These are phyloP conservation scores for Chrysotoxum bicinctum DNA, from an alignment of 2,888 invertebrate species.

Conservation along the genomic window DNA sequence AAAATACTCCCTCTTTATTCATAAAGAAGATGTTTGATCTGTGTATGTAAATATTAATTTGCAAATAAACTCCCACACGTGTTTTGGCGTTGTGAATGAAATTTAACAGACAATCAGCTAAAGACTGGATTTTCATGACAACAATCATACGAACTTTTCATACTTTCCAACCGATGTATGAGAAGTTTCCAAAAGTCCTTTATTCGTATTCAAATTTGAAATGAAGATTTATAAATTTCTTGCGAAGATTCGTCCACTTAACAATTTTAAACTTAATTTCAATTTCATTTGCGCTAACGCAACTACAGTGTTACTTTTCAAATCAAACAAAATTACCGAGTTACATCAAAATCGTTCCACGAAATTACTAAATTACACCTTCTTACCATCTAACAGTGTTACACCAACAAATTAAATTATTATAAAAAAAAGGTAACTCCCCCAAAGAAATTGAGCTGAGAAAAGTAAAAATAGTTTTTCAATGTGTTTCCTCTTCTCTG, in stretches of 20 bases:
- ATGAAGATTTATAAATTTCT: too few relatives aligned
- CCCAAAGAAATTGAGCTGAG: neutral
- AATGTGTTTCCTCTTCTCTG: slow-evolving; percentile 35
- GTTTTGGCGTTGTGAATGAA: neutral
- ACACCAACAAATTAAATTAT: slow-evolving; percentile 1
- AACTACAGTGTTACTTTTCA: neutral
- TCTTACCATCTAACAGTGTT: neutral
- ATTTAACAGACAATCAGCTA: neutral
- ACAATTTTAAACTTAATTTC: neutral
- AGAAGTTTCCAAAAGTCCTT: too few relatives aligned
- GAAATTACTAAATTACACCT: neutral
- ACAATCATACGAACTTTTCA: too few relatives aligned
- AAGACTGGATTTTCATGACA: neutral
- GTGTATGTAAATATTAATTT: neutral
- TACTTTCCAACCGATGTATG: too few relatives aligned
- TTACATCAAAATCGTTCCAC: neutral
- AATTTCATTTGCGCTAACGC: neutral
- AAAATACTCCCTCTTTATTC: neutral
- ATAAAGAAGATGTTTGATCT: neutral
- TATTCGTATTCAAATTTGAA: too few relatives aligned
- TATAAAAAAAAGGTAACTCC: neutral
- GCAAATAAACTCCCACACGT: neutral
- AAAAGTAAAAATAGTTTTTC: neutral
- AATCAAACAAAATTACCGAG: neutral
- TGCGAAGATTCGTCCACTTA: neutral